Base-by-base conservation (phyloP, 2,888 invertebrate genomes). In the Rotaria macrura region DNA sequence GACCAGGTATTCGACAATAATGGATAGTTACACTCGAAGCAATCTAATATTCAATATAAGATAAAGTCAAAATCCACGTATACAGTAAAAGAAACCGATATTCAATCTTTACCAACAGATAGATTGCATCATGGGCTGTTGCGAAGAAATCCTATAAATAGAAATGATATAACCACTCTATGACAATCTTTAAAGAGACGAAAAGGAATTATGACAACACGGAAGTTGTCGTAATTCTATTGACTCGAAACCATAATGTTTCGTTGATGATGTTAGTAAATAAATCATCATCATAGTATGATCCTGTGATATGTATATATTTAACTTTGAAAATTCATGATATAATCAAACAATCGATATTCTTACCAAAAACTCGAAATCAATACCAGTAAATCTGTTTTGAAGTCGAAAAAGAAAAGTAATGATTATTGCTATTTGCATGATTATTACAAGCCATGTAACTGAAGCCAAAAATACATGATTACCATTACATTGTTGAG, bases 121-220 rank as follows among this genome's bases (percentile, higher is more conserved):
- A 79, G 1, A 79, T 14, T 43, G 79, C 79, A 43, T 79, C 79
- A 43, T 79, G 79, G 23, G 43, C 1, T 43, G 79, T 79, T 43
- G 79, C 40, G 43, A 79, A 79, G n/a, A 79, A 79, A 43, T 79
- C 79, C 79, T 79, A 79, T 25, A 79, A 79, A 79, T 43, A 43
- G n/a, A 65, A 40, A 74, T 65, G 29, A 65, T 34, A n/a, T 65
- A 65, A 57, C 29, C 57, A 29, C 12, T 57, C 29, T 10, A 29
- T 4, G 25, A 9, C 34, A 65, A 65, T 14, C 34, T n/a, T n/a
- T n/a, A n/a, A n/a, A n/a, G n/a, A n/a, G n/a, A n/a, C n/a, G n/a
- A n/a, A n/a, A n/a, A n/a, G n/a, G n/a, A n/a, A n/a, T n/a, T 65
- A 65, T 34, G 65, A 34, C 12, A 65, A 29, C 29, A 65, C 34